Percentiles rank a stretch among this genome's conserved stretches.
Conservation (phyloP, 2,797 vertebrate genomes). For the Steatocranus sp. region DNA sequence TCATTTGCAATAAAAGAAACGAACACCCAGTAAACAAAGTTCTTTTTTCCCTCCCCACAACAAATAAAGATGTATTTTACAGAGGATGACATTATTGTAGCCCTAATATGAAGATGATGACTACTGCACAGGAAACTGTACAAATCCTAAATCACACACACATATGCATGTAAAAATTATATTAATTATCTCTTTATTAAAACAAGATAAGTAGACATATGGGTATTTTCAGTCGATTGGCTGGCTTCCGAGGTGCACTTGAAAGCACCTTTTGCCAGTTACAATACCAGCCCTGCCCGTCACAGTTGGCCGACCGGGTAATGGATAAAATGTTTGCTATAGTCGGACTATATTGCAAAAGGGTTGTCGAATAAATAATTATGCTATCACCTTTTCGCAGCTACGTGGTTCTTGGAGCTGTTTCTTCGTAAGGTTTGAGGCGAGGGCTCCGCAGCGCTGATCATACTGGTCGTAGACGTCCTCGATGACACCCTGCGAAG, state of each 20-base stretch:
- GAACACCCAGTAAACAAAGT: background rate
- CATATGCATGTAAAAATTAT: background rate
- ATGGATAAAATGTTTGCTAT: background rate
- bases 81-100: background rate
- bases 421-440: conserved; percentile 48
- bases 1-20: background rate
- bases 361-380: background rate
- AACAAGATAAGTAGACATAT: background rate
- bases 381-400: background rate
- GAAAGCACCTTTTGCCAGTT: conserved; percentile 50
- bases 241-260: conserved; percentile 22
- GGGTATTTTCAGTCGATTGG: rapidly evolving
- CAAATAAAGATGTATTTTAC: background rate
- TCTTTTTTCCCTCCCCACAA: background rate
- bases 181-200: background rate
- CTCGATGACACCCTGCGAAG: conserved; percentile 60
- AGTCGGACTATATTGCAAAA: background rate
- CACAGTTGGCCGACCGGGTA: background rate
- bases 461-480: conserved; percentile 43
- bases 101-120: background rate
- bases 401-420: conserved; percentile 61
- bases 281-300: background rate
- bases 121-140: background rate
- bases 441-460: conserved; percentile 31
- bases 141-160: background rate